Evolutionary conservation across 2,113 vertebrate species (phyloP).

Genomic region (Cephalopterus ornatus): DNA sequence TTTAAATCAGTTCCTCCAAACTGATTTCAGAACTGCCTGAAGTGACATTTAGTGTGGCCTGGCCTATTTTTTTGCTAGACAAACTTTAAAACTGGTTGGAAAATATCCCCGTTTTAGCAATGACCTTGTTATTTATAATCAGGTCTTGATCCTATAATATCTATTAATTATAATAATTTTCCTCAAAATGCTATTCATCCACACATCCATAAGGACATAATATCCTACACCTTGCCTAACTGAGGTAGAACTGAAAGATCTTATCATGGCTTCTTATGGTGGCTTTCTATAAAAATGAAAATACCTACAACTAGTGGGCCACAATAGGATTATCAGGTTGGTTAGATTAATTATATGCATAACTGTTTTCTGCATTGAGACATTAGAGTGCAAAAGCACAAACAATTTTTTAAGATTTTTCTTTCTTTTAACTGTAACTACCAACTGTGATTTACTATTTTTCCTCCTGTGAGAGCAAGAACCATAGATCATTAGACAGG

Average conservation of each 20-base stretch:
- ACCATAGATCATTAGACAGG: background rate
- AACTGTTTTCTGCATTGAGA: background rate
- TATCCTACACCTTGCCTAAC: background rate
- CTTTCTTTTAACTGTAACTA: background rate
- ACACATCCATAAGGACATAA: background rate
- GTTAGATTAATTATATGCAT: background rate
- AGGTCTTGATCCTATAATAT: background rate
- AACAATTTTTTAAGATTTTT: background rate
- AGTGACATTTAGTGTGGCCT: background rate
- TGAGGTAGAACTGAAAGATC: background rate
- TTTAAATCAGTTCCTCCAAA: background rate
- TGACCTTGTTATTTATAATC: slow-evolving; percentile 12
- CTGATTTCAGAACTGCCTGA: background rate
- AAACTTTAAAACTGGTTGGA: background rate
- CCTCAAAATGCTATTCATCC: background rate
- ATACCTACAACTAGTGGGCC: background rate
- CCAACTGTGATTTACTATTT: background rate
- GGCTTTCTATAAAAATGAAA: background rate
- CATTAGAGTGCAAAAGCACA: background rate
- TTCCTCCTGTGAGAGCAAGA: background rate
- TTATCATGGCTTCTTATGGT: background rate
- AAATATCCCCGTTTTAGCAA: background rate
- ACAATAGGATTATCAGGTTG: background rate
- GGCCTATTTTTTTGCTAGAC: slow-evolving; percentile 18
- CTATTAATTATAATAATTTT: background rate